Evolutionary conservation across 2,797 vertebrate genomes (phyloP).

Genomic region (Pangasius macronema): DNA sequence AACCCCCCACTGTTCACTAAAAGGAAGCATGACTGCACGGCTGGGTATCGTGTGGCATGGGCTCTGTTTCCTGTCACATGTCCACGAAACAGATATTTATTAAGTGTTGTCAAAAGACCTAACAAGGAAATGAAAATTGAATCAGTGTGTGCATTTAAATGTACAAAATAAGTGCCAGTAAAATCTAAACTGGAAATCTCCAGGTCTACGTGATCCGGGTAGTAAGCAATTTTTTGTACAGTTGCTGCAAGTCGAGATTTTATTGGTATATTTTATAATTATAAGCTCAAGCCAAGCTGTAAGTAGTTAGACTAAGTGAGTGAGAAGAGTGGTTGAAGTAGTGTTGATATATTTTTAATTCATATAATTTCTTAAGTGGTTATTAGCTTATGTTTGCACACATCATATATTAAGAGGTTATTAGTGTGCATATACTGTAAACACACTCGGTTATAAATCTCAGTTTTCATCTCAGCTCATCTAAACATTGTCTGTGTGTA

Average conservation of each 20-base stretch:
- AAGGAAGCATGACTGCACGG: slow-evolving; percentile 36
- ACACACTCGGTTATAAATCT: neutral
- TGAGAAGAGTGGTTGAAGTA: no score
- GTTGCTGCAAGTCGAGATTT: no score
- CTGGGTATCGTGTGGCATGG: slow-evolving; percentile 1
- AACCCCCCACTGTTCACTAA: slow-evolving; percentile 41
- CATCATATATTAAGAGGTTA: neutral
- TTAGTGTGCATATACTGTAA: neutral
- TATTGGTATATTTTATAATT: neutral
- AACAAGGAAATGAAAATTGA: no score
- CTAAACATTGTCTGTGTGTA: slow-evolving; percentile 31
- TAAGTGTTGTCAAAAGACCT: no score
- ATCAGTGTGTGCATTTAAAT: no score
- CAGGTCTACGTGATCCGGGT: no score
- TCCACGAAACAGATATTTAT: neutral
- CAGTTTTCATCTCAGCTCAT: neutral
- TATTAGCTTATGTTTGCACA: neutral
- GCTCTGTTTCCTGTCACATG: neutral
- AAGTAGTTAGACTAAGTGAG: neutral
- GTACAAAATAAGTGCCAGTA: no score
- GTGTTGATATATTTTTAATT: neutral
- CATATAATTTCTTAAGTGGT: neutral
- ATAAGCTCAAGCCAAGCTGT: neutral
- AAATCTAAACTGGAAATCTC: no score
- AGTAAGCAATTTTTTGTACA: no score